Base-by-base conservation (phyloP, 2,113 vertebrate species). In the Camelus bactrianus region DNA sequence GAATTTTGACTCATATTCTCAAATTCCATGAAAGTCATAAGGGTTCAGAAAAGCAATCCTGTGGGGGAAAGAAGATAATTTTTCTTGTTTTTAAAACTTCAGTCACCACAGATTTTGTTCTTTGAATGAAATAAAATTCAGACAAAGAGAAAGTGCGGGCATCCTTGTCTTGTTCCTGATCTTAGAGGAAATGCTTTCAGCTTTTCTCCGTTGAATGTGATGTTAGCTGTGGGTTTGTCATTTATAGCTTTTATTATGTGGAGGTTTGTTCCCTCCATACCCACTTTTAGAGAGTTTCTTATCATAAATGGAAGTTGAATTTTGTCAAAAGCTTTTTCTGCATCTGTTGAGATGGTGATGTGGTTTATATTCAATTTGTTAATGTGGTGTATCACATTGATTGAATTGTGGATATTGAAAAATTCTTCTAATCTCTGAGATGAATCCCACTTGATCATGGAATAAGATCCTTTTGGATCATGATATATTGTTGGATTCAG, bases 111-210 rank as follows among this genome's bases (percentile, higher is more conserved):
- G 46, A 83, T 82, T 54, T 77, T 58, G 7, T 76, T n/a, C 8
- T 75, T n/a, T 42, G 38, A 84, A 73, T 76, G 6, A 94, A 86
- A 26, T 70, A 64, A 92, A 94, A 70, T 69, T n/a, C 65, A 95
- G 79, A 19, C 17, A 73, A 84, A 82, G 24, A 81, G 5, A 3
- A 88, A 56, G 17, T 24, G 32, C 56, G 13, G 52, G 2, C 20
- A 56, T 56, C 54, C n/a, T 56, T 79, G n/a, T n/a, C 54, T 79
- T 79, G n/a, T 56, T 79, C 20, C 52, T 56, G 20, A 79, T 56
- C 54, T 38, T 79, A 56, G 20, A 38, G n/a, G 52, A 79, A 56
- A 79, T 26, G 13, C 13, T 79, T 56, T 79, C n/a, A 56, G 62
- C 20, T 56, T 79, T 77, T 54, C 54, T 35, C 32, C 20, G 1